Evolutionary conservation across 2,888 invertebrate species (phyloP).

Genomic region (Oscheius sp.): DNA sequence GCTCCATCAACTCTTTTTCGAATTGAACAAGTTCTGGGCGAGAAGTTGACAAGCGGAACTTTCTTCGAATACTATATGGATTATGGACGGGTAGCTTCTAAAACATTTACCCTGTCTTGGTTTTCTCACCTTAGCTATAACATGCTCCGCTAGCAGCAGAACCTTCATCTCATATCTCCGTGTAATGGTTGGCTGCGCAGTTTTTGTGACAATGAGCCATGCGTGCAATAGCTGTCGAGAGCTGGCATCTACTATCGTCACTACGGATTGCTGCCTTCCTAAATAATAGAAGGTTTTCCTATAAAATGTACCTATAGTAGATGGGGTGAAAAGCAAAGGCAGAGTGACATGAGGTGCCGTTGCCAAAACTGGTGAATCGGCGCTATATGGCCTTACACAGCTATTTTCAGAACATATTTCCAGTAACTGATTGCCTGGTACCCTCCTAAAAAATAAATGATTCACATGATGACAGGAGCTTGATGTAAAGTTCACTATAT

Average conservation of each 20-base stretch:
- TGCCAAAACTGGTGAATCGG: slow-evolving; percentile 10
- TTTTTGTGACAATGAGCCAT: slow-evolving; percentile 26
- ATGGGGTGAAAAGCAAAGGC: slow-evolving; percentile 27
- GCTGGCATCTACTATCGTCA: slow-evolving; percentile 20
- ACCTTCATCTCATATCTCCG: slow-evolving; percentile 25
- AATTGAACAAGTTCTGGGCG: slow-evolving; percentile 37
- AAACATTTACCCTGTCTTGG: background rate
- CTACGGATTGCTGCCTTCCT: slow-evolving; percentile 16
- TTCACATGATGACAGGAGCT: slow-evolving; percentile 3
- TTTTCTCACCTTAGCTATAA: slow-evolving; percentile 25
- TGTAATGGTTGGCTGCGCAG: slow-evolving; percentile 26
- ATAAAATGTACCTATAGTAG: slow-evolving; percentile 1
- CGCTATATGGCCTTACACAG: background rate
- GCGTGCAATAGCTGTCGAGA: slow-evolving; percentile 22
- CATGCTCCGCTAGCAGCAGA: slow-evolving; percentile 1
- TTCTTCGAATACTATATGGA: slow-evolving; percentile 38
- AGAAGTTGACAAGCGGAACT: slow-evolving; percentile 39
- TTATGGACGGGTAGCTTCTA: slow-evolving; percentile 44
- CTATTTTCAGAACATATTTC: slow-evolving; percentile 14
- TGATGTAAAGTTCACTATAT: slow-evolving; percentile 20
- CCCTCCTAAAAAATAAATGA: slow-evolving; percentile 18
- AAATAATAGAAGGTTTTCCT: background rate
- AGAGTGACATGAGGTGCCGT: slow-evolving; percentile 25
- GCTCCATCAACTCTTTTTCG: slow-evolving; percentile 23
- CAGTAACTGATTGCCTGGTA: slow-evolving; percentile 24